These are phyloP conservation scores for Brachionus plicatilis DNA, from an alignment of 1,140 invertebrate genomes.

Conservation along the genomic window DNA sequence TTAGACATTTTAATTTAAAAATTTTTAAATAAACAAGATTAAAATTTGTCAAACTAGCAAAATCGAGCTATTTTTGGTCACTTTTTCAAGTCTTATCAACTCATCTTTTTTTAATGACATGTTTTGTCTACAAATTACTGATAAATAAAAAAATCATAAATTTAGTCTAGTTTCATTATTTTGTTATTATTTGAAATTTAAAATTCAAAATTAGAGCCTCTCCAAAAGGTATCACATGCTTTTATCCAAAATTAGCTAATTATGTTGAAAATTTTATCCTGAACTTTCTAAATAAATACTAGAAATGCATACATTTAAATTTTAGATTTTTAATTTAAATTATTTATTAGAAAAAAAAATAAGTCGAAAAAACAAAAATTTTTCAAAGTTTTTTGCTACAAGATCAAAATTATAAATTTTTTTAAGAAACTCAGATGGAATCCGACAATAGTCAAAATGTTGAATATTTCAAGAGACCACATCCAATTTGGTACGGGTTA, in stretches of 20 bases:
- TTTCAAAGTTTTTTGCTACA: background rate
- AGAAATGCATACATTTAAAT: background rate
- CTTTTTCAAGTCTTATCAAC: background rate
- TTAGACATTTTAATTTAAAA: background rate
- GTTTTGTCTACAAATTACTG: background rate
- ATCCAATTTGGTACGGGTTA: background rate
- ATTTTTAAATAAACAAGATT: background rate
- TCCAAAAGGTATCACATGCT: background rate
- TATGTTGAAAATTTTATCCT: background rate
- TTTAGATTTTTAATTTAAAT: background rate
- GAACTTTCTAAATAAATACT: background rate
- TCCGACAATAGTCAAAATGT: background rate
- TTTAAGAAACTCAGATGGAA: background rate
- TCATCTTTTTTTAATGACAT: background rate
- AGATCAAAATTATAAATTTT: background rate
- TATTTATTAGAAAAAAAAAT: background rate
- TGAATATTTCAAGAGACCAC: conserved; percentile 30
- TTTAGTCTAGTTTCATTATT: background rate
- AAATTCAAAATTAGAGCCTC: background rate
- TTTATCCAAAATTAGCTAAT: background rate
- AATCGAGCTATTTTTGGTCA: background rate
- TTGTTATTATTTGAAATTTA: background rate
- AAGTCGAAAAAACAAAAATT: background rate
- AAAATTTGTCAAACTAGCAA: background rate
- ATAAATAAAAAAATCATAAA: background rate